Evolutionary conservation across 2,888 invertebrate species (phyloP), one percentile per base, ranked within the genome.

Genomic region (Cecidostiba fungosa): DNA sequence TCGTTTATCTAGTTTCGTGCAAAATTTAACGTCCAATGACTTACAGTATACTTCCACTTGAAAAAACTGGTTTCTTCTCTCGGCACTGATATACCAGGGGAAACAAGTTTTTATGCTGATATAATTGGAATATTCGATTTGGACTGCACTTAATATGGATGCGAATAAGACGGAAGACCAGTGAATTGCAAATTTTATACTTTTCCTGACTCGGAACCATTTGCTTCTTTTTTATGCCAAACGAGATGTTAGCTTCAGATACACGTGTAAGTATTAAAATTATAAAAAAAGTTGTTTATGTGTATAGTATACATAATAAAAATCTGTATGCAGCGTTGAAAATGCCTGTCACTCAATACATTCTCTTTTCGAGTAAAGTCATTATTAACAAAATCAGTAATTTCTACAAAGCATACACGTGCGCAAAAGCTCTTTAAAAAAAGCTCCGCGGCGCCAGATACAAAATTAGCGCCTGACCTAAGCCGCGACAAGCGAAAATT

Each of bases 381-480:
- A n/a, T n/a, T n/a, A n/a, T n/a, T n/a, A n/a, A n/a, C n/a, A n/a
- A n/a, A n/a, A n/a, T n/a, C n/a, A n/a, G n/a, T n/a, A 1, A 59
- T 59, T n/a, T 59, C n/a, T 6, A 23, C 4, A n/a, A 59, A 59
- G 23, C 54, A 0, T 8, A 32, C 77, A 59, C 26, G 39, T 26
- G 66, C 36, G 62, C 8, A n/a, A 59, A 59, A n/a, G n/a, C 14
- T 66, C 66, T 66, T 1, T 0, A 66, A 29, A 66, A 66, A 12
- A 26, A 39, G n/a, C 19, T 39, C 12, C n/a, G 19, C n/a, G 36
- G 39, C 39, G 36, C n/a, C 70, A 39, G 39, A 32, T 50, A 19
- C 78, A 84, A 79, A 84, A 79, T 84, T 84, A 74, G 78, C 73
- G 78, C 74, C 78, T 84, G 74, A 79, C 54, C 84, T 84, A 84